These are phyloP conservation scores for Rousettus madagascariensis DNA, from an alignment of 2,797 vertebrate genomes.

Conservation along the genomic window DNA sequence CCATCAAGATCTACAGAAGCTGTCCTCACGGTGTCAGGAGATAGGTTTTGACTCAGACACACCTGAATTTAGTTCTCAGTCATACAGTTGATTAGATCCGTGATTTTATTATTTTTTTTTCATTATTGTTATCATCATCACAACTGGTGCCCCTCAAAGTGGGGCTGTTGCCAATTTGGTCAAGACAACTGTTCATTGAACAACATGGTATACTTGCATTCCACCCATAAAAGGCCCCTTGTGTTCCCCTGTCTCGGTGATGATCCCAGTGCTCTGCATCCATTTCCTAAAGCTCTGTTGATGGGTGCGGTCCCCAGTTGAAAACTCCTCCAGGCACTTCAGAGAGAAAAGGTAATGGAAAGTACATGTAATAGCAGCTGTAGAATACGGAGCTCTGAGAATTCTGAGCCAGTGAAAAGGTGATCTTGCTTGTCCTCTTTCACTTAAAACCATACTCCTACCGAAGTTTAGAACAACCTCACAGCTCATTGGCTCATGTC, in stretches of 20 bases:
- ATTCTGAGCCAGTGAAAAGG: neutral
- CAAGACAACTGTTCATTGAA: neutral
- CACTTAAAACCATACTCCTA: neutral
- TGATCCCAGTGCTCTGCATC: neutral
- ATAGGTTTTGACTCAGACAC: neutral
- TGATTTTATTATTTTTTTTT: neutral
- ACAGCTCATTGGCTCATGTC: neutral
- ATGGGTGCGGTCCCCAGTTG: neutral
- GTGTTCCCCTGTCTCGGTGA: neutral
- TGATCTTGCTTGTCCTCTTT: neutral
- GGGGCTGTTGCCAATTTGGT: neutral
- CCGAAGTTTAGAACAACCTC: neutral
- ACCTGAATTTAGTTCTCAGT: neutral
- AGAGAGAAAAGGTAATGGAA: neutral
- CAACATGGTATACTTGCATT: neutral
- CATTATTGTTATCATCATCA: neutral
- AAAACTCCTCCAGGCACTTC: neutral
- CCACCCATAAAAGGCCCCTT: neutral
- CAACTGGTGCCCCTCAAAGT: neutral
- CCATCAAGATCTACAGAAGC: neutral
- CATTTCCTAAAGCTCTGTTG: neutral
- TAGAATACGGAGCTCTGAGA: neutral
- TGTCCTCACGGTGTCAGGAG: neutral
- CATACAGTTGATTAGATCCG: neutral
- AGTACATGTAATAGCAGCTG: neutral